Percentiles rank a stretch among this genome's conserved stretches.
Conservation (phyloP, 2,113 vertebrate species). For the Anolis carolinensis region DNA sequence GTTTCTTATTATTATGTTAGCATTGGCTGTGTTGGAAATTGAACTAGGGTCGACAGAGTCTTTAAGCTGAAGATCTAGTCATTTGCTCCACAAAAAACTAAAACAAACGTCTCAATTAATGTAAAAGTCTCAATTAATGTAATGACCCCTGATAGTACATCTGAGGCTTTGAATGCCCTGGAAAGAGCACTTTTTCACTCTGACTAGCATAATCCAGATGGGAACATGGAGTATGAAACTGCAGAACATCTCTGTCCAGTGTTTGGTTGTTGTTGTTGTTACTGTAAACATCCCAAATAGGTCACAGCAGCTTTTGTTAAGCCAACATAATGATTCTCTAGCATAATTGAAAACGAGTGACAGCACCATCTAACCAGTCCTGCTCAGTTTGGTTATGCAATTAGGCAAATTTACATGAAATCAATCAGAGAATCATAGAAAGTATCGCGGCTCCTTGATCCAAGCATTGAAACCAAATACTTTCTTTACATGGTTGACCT, state of each 20-base stretch:
- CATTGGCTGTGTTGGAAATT: not conserved
- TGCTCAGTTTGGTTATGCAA: slow-evolving; percentile 59
- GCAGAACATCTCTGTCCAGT: slow-evolving; percentile 30
- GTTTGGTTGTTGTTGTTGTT: slow-evolving; percentile 10
- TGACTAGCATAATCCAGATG: slow-evolving; percentile 38
- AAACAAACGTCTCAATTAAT: not conserved
- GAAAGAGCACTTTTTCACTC: slow-evolving; percentile 56
- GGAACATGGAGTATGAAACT: not conserved
- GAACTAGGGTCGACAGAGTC: too few species aligned
- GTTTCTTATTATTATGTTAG: too few species aligned
- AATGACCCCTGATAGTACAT: slow-evolving; percentile 64
- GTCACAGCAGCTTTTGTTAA: slow-evolving; percentile 49
- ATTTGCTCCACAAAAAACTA: too few species aligned
- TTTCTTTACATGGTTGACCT: slow-evolving; percentile 69
- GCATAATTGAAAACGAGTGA: slow-evolving; percentile 42
- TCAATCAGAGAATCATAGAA: slow-evolving; percentile 57
- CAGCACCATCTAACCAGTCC: slow-evolving; percentile 36
- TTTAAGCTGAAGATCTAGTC: too few species aligned
- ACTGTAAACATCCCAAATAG: slow-evolving; percentile 18
- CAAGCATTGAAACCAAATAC: slow-evolving; percentile 70
- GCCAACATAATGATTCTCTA: slow-evolving; percentile 41
- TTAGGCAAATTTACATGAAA: slow-evolving; percentile 66
- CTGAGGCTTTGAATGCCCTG: slow-evolving; percentile 56
- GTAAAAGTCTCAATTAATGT: too few species aligned
- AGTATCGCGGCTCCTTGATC: slow-evolving; percentile 62